These are phyloP conservation scores for Hirtodrosophila histrioides DNA, from an alignment of 2,888 invertebrate species.

Conservation along the genomic window DNA sequence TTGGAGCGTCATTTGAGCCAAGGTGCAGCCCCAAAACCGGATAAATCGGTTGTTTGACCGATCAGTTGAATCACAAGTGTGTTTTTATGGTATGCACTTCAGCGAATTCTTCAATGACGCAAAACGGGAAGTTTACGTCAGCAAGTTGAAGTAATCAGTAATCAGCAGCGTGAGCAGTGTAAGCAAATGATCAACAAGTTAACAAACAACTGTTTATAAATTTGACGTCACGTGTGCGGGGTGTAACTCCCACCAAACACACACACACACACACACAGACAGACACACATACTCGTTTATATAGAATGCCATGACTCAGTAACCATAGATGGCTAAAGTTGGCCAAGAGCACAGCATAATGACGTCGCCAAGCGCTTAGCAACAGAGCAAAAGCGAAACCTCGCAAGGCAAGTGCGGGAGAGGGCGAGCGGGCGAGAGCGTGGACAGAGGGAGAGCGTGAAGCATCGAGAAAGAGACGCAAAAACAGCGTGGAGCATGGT, in stretches of 20 bases:
- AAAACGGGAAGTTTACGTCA: constrained; percentile 7
- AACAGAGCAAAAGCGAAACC: constrained; percentile 50
- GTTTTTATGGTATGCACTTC: constrained; percentile 20
- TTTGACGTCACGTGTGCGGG: constrained; percentile 53
- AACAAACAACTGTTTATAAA: constrained; percentile 33
- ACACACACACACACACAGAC: constrained; percentile 4
- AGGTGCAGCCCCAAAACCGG: constrained; percentile 28
- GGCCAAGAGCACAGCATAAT: constrained; percentile 65
- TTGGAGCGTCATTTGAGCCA: constrained; percentile 2
- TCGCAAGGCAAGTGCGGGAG: constrained; percentile 31
- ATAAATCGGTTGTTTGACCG: not conserved
- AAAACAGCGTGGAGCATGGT: constrained; percentile 3
- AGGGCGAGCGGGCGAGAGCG: constrained; percentile 14
- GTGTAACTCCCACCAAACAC: constrained; percentile 14
- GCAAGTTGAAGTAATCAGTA: constrained; percentile 18
- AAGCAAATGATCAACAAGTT: constrained; percentile 55
- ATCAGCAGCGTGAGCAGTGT: constrained; percentile 2
- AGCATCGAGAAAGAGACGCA: not conserved
- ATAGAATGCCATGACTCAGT: constrained; percentile 53
- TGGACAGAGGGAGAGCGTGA: constrained; percentile 9
- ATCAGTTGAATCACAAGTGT: constrained; percentile 29
- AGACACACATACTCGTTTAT: not conserved
- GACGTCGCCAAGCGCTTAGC: constrained; percentile 58
- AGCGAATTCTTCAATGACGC: constrained; percentile 36
- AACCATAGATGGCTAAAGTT: constrained; percentile 42